These are phyloP conservation scores for Ryuthela nishihirai DNA, from an alignment of 2,888 invertebrate species.

Conservation along the genomic window DNA sequence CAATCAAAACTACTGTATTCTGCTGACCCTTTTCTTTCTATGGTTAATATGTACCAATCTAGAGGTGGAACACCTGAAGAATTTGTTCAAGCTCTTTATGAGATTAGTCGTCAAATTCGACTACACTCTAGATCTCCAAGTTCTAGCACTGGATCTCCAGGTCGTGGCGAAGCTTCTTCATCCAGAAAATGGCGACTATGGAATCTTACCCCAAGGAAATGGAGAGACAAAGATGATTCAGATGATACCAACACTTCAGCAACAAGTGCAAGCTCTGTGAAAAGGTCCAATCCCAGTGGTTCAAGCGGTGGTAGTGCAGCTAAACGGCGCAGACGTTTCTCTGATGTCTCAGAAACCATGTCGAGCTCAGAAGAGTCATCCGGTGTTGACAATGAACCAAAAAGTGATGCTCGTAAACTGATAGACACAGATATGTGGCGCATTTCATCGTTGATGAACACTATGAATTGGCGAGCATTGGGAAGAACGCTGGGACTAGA, in stretches of 20 bases:
- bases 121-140: conserved; percentile 8
- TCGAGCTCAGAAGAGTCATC: conserved; percentile 19
- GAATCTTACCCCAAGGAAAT: background rate
- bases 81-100: conserved; percentile 46
- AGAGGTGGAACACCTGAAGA: conserved; percentile 47
- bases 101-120: conserved; percentile 42
- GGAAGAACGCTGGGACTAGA: conserved; percentile 44
- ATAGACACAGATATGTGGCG: conserved; percentile 44
- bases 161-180: conserved; percentile 4
- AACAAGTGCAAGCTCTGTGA: conserved; percentile 2
- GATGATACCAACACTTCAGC: conserved; percentile 1
- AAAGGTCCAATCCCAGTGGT: conserved; percentile 9
- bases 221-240: conserved; percentile 5
- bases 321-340: conserved; percentile 8
- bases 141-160: background rate
- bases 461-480: conserved; percentile 43
- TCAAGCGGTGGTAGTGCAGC: background rate
- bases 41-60: conserved; percentile 44
- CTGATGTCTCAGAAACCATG: conserved; percentile 32
- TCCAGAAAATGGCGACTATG: background rate
- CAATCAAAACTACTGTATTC: conserved; percentile 42
- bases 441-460: conserved; percentile 41
- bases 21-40: conserved; percentile 44
- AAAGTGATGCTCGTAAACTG: conserved; percentile 40
- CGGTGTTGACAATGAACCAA: conserved; percentile 18